A percentile compares a stretch with the other conserved stretches of the same genome.
Evolutionary conservation across 2,113 vertebrate genomes (phyloP).

Genomic region (Leptocoma aspasia): DNA sequence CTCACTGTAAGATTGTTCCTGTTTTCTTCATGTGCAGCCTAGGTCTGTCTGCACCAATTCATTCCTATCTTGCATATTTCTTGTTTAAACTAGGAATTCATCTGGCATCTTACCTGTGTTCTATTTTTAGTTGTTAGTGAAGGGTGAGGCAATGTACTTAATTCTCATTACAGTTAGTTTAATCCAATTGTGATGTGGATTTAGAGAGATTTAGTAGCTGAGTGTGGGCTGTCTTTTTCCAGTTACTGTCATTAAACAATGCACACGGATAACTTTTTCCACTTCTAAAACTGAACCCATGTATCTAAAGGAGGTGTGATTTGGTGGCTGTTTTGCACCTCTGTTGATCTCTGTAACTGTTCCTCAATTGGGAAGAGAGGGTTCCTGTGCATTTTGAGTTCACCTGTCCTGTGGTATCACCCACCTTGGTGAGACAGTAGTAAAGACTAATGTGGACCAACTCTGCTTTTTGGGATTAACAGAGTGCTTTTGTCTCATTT

Average conservation of each 20-base stretch:
- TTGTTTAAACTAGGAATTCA: not conserved
- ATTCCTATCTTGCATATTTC: not conserved
- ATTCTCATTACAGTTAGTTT: slow-evolving; percentile 33
- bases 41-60: not conserved
- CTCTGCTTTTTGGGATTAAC: not conserved
- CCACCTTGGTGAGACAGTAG: not conserved
- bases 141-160: not conserved
- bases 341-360: not conserved
- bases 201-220: slow-evolving; percentile 21
- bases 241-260: not conserved
- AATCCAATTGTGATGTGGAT: slow-evolving; percentile 59
- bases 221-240: not conserved
- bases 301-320: not conserved
- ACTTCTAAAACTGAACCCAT: not conserved
- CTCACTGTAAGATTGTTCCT: not conserved
- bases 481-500: not conserved
- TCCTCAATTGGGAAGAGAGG: not conserved
- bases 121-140: slow-evolving; percentile 18
- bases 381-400: not conserved
- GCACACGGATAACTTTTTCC: not conserved
- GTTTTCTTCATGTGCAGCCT: not conserved
- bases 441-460: not conserved
- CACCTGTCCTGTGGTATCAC: not conserved
- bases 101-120: not conserved
- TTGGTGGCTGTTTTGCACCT: not conserved